phyloP scores from a whole-genome alignment of 2,113 vertebrate genomes.

The Nannobrachium achirus region DNA sequence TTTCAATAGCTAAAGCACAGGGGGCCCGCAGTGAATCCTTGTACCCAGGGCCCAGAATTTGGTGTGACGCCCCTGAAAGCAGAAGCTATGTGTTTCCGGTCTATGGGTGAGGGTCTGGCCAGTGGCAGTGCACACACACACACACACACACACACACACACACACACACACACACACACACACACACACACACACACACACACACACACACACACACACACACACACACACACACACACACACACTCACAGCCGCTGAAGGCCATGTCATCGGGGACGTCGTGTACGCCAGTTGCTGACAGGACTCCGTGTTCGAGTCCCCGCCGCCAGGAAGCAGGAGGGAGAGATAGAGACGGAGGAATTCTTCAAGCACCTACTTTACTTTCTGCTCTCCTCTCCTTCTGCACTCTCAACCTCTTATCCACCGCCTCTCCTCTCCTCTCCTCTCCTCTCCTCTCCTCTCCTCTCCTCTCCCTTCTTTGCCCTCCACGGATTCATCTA shows the following conservation, averaged over 20 bases:
- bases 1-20: too few species aligned
- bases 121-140: slow-evolving; percentile 61
- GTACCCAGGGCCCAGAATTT: too few species aligned
- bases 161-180: slow-evolving; percentile 71
- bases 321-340: slow-evolving; percentile 14
- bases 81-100: slow-evolving; percentile 20
- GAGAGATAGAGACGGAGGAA: slow-evolving; percentile 55
- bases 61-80: too few species aligned
- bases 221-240: slow-evolving; percentile 71
- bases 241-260: slow-evolving; percentile 70
- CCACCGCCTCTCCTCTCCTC: not conserved
- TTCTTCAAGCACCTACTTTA: slow-evolving; percentile 56
- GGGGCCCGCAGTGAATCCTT: too few species aligned
- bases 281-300: slow-evolving; percentile 52
- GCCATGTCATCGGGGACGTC: slow-evolving; percentile 69
- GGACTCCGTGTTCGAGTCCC: slow-evolving; percentile 43
- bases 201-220: slow-evolving; percentile 71
- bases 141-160: slow-evolving; percentile 71
- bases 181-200: slow-evolving; percentile 71
- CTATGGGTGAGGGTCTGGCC: slow-evolving; percentile 54
- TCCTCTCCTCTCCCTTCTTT: not conserved
- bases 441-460: slow-evolving; percentile 4
- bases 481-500: not conserved
- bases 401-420: slow-evolving; percentile 13
- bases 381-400: slow-evolving; percentile 7